Base-by-base conservation (phyloP, 2,113 vertebrate genomes). In the Gavia stellata region DNA sequence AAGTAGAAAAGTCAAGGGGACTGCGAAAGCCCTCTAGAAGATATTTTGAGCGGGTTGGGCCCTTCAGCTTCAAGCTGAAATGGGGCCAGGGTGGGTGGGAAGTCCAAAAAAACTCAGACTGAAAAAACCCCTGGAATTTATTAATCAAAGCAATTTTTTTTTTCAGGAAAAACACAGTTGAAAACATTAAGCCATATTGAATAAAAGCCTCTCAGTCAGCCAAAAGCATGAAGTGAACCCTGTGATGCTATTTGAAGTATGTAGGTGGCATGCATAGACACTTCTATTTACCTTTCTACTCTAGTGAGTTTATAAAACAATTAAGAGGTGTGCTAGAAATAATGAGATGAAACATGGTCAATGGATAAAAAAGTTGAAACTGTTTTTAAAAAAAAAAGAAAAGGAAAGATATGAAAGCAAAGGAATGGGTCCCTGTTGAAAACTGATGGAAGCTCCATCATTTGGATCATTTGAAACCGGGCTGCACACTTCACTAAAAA, bases 381-480 rank as follows among this genome's bases (percentile, higher is more conserved):
- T 42, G 4, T 45, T 75, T n/a, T 9, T 7, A 7, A 12, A 47
- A 24, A 28, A 19, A 49, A 11, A 29, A 36, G 17, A 19, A 61
- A 34, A 18, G 14, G 16, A 59, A 81, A 92, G 40, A n/a, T 72
- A n/a, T 5, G 9, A 63, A 82, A 86, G 62, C 62, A 86, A 68
- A 77, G 93, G 71, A 94, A 88, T 73, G 34, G 38, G 63, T 89
- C 93, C 91, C 86, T 77, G 68, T 68, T 96, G 97, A 88, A 95
- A 95, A 89, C 53, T 78, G 67, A 74, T 96, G 95, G 97, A 92
- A 92, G 95, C 79, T 89, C 74, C 84, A 82, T 96, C 96, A 86
- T 58, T 87, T 92, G 95, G 83, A 55, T 93, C 86, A 86, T 96
- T 96, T 82, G 84, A 96, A 95, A 70, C 62, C 7, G 0, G 36